Conservation (phyloP, 2,113 vertebrate species). For the Hemiscyllium ocellatum region DNA sequence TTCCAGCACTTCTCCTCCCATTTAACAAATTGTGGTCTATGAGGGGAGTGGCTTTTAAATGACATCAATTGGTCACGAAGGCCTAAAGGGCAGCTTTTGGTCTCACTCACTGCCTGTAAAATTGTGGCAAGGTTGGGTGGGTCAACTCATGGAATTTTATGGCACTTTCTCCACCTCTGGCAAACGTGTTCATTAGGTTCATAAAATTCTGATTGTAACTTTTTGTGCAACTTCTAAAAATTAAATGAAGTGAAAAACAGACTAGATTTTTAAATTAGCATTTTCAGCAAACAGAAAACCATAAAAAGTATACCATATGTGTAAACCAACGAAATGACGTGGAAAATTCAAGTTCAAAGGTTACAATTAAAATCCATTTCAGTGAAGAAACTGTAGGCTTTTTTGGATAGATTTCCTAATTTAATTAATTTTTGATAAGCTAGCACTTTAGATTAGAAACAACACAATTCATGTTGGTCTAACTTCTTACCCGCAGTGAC, state of each 20-base stretch:
- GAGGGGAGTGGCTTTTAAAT: no score
- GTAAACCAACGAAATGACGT: neutral
- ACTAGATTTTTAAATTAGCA: neutral
- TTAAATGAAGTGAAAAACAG: neutral
- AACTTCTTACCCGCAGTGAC: conserved; percentile 78
- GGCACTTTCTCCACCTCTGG: no score
- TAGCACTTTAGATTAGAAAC: neutral
- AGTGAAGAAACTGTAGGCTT: neutral
- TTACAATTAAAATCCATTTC: neutral
- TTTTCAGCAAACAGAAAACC: neutral
- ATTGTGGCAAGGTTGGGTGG: no score
- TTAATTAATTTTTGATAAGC: neutral
- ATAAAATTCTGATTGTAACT: no score
- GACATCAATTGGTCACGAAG: no score
- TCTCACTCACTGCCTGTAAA: no score
- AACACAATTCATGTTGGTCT: neutral
- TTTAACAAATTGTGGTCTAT: no score
- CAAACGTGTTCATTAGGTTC: no score
- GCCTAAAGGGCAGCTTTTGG: no score
- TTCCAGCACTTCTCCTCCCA: no score
- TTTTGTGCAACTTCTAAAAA: neutral
- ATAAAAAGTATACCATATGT: neutral
- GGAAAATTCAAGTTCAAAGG: neutral
- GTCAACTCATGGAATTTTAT: no score
- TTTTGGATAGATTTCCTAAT: neutral